Conservation (phyloP, 2,113 vertebrate genomes). For the Corythornis madagascariensis region DNA sequence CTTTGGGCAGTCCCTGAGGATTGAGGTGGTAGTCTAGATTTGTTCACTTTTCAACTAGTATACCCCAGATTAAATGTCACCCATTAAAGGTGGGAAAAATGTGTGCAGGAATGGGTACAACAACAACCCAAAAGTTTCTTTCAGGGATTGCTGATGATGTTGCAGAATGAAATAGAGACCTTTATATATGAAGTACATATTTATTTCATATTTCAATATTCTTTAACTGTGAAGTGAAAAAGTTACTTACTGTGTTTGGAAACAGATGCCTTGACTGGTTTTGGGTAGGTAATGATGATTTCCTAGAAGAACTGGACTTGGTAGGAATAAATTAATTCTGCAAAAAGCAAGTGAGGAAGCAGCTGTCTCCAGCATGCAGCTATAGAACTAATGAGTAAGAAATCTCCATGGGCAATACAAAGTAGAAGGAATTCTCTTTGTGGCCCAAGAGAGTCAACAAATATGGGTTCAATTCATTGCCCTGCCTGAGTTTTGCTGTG, state of each 20-base stretch:
- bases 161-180: background rate
- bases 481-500: background rate
- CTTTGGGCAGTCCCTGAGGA: background rate
- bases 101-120: rapidly evolving
- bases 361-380: constrained; percentile 11
- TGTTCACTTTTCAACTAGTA: background rate
- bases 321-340: background rate
- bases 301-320: background rate
- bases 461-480: background rate
- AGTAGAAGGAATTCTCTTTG: background rate
- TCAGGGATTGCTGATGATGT: background rate
- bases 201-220: background rate
- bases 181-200: too few relatives aligned
- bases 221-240: background rate
- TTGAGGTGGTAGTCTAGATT: background rate
- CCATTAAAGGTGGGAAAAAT: background rate
- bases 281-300: background rate
- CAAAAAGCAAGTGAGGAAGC: background rate
- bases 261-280: background rate
- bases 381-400: background rate
- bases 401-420: background rate
- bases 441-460: background rate
- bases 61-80: background rate
- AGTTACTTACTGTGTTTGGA: background rate
- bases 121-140: background rate